phyloP scores from a whole-genome alignment of 2,113 vertebrate genomes.

The Phainopepla nitens region DNA sequence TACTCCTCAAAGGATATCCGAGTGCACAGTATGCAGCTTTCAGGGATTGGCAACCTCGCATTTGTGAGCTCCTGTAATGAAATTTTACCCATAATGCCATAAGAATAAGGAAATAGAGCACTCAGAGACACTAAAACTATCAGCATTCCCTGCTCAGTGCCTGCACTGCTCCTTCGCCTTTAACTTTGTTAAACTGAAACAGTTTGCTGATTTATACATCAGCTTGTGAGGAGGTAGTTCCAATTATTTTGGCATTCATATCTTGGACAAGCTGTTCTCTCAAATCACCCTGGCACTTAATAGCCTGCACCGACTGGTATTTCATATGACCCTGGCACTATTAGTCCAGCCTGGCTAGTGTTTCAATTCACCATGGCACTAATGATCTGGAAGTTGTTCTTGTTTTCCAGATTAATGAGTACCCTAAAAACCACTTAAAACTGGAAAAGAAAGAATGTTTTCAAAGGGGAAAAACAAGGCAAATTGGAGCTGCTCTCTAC shows the following conservation, averaged over 20 bases:
- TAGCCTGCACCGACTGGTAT: constrained; percentile 60
- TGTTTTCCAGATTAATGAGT: constrained; percentile 76
- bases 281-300: constrained; percentile 76
- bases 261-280: constrained; percentile 76
- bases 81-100: constrained; percentile 24
- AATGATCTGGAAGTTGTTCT: constrained; percentile 75
- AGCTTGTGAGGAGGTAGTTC: constrained; percentile 65
- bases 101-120: background rate
- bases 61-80: constrained; percentile 15
- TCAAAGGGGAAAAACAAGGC: constrained; percentile 41
- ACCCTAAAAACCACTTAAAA: constrained; percentile 68
- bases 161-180: background rate
- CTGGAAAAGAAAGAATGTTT: constrained; percentile 63
- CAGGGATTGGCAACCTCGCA: constrained; percentile 14
- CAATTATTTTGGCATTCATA: constrained; percentile 76
- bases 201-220: constrained; percentile 70
- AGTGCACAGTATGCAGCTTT: background rate
- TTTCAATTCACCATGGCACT: constrained; percentile 68
- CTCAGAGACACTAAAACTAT: constrained; percentile 9
- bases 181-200: constrained; percentile 63
- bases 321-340: constrained; percentile 73
- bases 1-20: constrained; percentile 49
- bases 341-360: constrained; percentile 70
- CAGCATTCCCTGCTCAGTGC: background rate
- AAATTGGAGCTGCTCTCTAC: background rate